Percentiles rank a stretch among this genome's conserved stretches.
Conservation (phyloP, 1,140 invertebrate species). For the Temnothorax nylanderi region DNA sequence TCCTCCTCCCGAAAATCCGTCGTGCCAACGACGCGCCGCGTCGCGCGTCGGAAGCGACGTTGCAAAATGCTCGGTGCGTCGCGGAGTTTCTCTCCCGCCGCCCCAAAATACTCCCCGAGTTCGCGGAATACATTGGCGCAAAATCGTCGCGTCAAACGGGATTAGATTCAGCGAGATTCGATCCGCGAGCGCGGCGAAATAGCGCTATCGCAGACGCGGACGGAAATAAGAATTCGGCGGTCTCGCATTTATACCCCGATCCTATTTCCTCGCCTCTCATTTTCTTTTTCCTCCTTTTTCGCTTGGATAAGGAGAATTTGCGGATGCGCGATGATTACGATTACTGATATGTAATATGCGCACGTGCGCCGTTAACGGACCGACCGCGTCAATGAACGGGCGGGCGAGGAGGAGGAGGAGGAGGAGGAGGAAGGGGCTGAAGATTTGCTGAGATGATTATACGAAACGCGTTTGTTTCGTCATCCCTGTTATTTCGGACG, state of each 20-base stretch:
- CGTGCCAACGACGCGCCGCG: slow-evolving; percentile 22
- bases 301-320: neutral
- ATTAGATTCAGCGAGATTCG: slow-evolving; percentile 19
- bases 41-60: slow-evolving; percentile 5
- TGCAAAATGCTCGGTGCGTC: slow-evolving; percentile 16
- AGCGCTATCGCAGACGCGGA: neutral
- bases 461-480: neutral
- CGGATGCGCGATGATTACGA: neutral
- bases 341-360: neutral
- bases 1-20: slow-evolving; percentile 71
- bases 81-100: neutral
- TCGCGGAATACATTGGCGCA: neutral
- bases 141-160: slow-evolving; percentile 10
- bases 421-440: neutral
- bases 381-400: neutral
- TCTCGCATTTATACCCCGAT: neutral
- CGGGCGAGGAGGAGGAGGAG: neutral
- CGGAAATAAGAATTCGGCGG: neutral
- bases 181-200: slow-evolving; percentile 20
- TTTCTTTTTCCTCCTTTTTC: neutral
- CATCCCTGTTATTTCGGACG: slow-evolving; percentile 14
- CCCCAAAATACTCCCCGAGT: slow-evolving; percentile 29
- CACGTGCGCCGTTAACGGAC: neutral
- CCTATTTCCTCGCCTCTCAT: neutral
- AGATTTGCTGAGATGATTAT: neutral